phyloP scores from a whole-genome alignment of 2,888 invertebrate species.

The Hybos culiciformis region DNA sequence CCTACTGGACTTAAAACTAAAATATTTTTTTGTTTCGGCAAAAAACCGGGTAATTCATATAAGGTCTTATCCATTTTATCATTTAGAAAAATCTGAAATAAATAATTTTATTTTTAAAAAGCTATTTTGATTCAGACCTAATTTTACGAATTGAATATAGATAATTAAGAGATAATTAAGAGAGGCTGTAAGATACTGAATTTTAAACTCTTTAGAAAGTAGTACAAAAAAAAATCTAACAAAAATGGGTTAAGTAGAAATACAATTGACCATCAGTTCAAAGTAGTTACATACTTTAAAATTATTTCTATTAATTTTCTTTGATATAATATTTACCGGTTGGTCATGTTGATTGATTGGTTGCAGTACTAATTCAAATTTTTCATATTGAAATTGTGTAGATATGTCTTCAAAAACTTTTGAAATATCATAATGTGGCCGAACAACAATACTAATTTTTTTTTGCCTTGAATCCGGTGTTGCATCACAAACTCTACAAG shows the following conservation, averaged over 20 bases:
- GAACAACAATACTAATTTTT: conserved; percentile 31
- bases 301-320: no score
- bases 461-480: conserved; percentile 30
- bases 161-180: no score
- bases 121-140: not conserved
- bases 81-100: conserved; percentile 26
- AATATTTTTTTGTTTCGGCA: conserved; percentile 24
- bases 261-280: no score
- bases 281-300: no score
- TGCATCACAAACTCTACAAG: conserved; percentile 31
- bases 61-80: conserved; percentile 21
- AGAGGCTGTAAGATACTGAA: no score
- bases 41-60: conserved; percentile 27
- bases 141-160: no score
- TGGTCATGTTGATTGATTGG: conserved; percentile 15
- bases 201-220: no score
- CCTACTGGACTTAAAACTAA: conserved; percentile 26
- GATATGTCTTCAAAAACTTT: conserved; percentile 28
- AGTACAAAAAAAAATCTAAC: no score
- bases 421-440: conserved; percentile 27
- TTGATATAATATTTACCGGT: not conserved
- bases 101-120: conserved; percentile 8
- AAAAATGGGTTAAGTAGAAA: no score
- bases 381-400: conserved; percentile 28
- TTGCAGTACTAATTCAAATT: conserved; percentile 30